A percentile compares a stretch with the other conserved stretches of the same genome.
Evolutionary conservation across 2,113 vertebrate species (phyloP).

Genomic region (Actenoides lindsayi): DNA sequence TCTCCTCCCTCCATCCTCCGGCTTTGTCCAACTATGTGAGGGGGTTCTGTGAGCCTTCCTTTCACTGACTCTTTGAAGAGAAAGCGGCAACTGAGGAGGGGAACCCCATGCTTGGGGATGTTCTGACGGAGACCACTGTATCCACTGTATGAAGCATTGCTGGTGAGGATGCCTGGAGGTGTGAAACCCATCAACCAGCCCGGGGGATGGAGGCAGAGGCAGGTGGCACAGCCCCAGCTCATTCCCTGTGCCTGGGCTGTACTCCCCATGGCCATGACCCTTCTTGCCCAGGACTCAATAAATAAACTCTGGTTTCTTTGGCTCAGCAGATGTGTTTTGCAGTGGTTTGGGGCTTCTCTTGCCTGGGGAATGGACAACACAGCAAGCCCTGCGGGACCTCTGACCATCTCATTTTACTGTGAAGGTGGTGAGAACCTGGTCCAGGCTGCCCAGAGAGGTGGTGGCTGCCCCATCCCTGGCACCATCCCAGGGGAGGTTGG

Average conservation of each 20-base stretch:
- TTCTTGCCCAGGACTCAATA: rapidly evolving
- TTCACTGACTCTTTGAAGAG: neutral
- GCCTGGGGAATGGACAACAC: too few relatives aligned
- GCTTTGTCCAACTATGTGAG: too few relatives aligned
- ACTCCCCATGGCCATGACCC: neutral
- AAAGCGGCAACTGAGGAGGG: rapidly evolving
- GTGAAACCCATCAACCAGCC: neutral
- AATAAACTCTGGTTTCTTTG: neutral
- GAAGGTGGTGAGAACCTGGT: too few relatives aligned
- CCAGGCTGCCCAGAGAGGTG: too few relatives aligned
- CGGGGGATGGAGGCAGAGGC: too few relatives aligned
- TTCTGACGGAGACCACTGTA: rapidly evolving
- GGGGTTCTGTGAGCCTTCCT: neutral
- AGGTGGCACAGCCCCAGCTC: neutral
- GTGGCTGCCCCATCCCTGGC: too few relatives aligned
- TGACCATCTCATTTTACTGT: too few relatives aligned
- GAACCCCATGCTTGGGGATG: rapidly evolving
- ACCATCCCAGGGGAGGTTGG: too few relatives aligned
- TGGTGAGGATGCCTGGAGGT: neutral
- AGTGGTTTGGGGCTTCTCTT: neutral
- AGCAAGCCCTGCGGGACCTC: too few relatives aligned
- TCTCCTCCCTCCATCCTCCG: neutral
- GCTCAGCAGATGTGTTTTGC: neutral
- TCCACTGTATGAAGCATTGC: neutral
- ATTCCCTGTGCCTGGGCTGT: rapidly evolving